phyloP scores from a whole-genome alignment of 2,888 invertebrate genomes.

The Tryphoninae sp. region DNA sequence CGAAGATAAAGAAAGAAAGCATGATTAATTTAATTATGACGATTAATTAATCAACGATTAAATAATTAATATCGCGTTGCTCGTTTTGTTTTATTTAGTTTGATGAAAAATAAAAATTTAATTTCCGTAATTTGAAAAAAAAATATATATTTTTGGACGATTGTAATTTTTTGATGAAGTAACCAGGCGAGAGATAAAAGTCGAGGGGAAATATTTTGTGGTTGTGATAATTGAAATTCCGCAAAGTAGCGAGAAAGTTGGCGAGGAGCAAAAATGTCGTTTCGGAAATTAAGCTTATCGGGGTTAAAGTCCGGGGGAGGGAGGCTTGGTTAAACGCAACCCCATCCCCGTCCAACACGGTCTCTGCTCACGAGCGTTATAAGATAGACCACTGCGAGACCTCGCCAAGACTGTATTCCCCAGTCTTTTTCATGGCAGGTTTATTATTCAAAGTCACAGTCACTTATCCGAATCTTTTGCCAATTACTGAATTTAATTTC shows the following conservation, averaged over 20 bases:
- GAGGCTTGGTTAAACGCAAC: slow-evolving; percentile 2
- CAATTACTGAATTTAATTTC: slow-evolving; percentile 45
- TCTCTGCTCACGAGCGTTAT: background rate
- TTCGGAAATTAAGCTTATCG: slow-evolving; percentile 24
- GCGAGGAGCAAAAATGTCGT: slow-evolving; percentile 9
- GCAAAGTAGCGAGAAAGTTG: background rate
- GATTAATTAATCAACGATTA: too few species aligned
- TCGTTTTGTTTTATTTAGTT: too few species aligned
- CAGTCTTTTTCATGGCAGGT: background rate
- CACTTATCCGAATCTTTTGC: slow-evolving; percentile 22
- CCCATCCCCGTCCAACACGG: background rate
- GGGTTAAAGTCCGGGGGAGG: slow-evolving; percentile 7
- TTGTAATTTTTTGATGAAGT: slow-evolving; percentile 11
- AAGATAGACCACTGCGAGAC: slow-evolving; percentile 1
- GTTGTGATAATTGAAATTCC: slow-evolving; percentile 20
- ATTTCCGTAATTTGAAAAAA: too few species aligned
- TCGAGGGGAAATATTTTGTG: background rate
- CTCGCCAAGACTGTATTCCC: slow-evolving; percentile 17
- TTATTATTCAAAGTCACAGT: slow-evolving; percentile 30
- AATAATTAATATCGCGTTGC: too few species aligned
- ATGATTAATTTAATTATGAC: background rate
- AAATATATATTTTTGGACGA: too few species aligned
- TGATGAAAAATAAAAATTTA: too few species aligned
- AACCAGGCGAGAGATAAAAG: background rate
- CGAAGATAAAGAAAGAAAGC: background rate